Evolutionary conservation across 2,797 vertebrate genomes (phyloP), one percentile per base, ranked within the genome.

Genomic region (Lepilemur ruficaudatus): DNA sequence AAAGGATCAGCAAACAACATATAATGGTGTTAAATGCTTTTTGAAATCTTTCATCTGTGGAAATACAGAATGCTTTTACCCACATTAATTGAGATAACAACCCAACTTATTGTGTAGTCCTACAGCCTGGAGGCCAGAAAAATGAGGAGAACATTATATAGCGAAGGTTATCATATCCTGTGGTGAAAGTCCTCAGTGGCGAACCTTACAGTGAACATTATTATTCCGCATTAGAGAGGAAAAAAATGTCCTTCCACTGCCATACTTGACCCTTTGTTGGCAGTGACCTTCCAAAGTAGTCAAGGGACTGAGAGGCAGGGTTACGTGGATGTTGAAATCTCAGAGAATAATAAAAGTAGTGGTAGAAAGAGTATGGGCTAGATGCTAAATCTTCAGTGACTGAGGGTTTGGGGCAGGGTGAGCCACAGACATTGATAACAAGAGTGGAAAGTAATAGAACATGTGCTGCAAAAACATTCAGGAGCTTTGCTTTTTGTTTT

Each of bases 41-140:
- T 85, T 52, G 84, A 78, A 94, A 75, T 95, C 96, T 79, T 94
- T 94, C 83, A 76, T 90, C 70, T 83, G 41, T 90, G 43, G 57
- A 94, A 93, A 75, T 88, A 82, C 38, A 65, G 48, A 95, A 72
- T 63, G 46, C 61, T 80, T 96, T 65, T 86, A 70, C 15, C 22
- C 46, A 87, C 35, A 55, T 63, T 78, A 91, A 93, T 25, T 94
- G 48, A 91, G 28, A 59, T 75, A 91, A 89, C 7, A 75, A 63
- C 50, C 32, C 69, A 79, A 86, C 11, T 52, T 80, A 84, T 5
- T 80, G 4, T 57, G 63, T 32, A 75, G 38, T 50, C 41, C 17
- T 48, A 35, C 9, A 61, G 63, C 13, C 50, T 38, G 28, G 25
- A 75, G 63, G 38, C 43, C 75, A 83, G 63, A 87, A 41, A 76